phyloP scores from a whole-genome alignment of 30 jellyfish, hydroid and myxozoan species.

The Nemopilema nomurai region DNA sequence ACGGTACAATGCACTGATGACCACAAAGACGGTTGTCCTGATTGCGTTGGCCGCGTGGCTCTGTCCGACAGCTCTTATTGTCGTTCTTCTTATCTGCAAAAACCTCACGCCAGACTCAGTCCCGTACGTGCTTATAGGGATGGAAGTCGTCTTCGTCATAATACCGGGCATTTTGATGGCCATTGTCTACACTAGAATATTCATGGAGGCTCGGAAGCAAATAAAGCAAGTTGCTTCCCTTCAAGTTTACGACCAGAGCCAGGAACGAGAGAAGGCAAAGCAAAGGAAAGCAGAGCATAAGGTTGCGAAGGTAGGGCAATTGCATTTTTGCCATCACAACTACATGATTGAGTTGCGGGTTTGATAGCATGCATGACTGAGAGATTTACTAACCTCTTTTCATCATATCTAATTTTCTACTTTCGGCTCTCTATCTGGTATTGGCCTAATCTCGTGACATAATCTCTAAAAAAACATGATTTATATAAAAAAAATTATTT shows the following conservation, averaged over 20 bases:
- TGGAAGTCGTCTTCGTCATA: conserved; percentile 58
- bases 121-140: conserved; percentile 20
- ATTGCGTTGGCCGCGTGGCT: conserved; percentile 71
- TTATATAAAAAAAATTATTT: too few relatives aligned
- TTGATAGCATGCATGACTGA: too few relatives aligned
- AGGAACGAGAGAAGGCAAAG: conserved; percentile 18
- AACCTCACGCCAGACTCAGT: background rate
- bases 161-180: conserved; percentile 58
- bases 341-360: too few relatives aligned
- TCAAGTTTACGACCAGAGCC: conserved; percentile 11
- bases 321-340: too few relatives aligned
- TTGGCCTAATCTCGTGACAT: too few relatives aligned
- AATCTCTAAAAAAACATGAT: too few relatives aligned
- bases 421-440: too few relatives aligned
- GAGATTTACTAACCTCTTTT: too few relatives aligned
- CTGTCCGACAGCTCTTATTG: conserved; percentile 37
- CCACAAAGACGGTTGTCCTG: conserved; percentile 13
- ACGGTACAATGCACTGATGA: conserved; percentile 77
- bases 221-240: conserved; percentile 54
- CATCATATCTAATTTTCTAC: too few relatives aligned
- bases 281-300: conserved; percentile 61
- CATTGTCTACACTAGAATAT: conserved; percentile 35
- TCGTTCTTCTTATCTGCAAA: conserved; percentile 25
- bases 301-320: conserved; percentile 55
- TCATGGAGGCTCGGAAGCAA: conserved; percentile 65